A percentile compares a stretch with the other conserved stretches of the same genome.
Conservation (phyloP, 2,797 vertebrate species). For the Petrocephalus sullivani region DNA sequence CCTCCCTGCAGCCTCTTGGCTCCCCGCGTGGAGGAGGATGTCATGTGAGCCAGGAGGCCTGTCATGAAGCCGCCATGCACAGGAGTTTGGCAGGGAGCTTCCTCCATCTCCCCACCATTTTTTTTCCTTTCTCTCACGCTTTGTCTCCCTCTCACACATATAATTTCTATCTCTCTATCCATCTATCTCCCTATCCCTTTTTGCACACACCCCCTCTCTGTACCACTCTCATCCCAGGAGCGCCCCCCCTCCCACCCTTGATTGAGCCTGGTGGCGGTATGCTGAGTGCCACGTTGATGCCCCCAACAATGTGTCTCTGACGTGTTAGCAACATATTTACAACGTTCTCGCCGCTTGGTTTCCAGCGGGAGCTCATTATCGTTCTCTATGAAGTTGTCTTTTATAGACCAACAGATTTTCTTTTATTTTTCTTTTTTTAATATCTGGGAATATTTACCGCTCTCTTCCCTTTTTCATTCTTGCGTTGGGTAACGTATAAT, state of each 20-base stretch:
- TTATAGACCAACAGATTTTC: constrained; percentile 42
- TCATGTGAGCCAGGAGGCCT: constrained; percentile 3
- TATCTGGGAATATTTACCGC: constrained; percentile 2
- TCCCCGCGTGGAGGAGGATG: constrained; percentile 12
- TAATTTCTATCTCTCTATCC: background rate
- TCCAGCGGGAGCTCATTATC: constrained; percentile 71
- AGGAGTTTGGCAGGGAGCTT: constrained; percentile 13
- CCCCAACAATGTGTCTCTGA: constrained; percentile 24
- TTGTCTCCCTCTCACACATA: constrained; percentile 8
- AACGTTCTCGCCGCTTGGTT: constrained; percentile 28
- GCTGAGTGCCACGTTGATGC: constrained; percentile 23
- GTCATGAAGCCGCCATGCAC: background rate
- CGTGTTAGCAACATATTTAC: constrained; percentile 36
- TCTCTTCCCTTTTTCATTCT: background rate
- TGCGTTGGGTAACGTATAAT: background rate
- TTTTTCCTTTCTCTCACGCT: constrained; percentile 16
- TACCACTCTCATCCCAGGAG: background rate
- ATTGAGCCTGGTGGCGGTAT: constrained; percentile 27
- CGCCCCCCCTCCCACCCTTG: background rate
- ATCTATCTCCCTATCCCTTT: background rate
- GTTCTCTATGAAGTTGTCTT: constrained; percentile 56
- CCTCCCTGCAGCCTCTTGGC: constrained; percentile 10
- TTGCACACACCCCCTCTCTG: background rate
- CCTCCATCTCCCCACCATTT: background rate
- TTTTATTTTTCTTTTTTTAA: constrained; percentile 1